Percentiles rank a stretch among this genome's conserved stretches.
Evolutionary conservation across 2,888 invertebrate genomes (phyloP).

Genomic region (Ophion ventricosus): DNA sequence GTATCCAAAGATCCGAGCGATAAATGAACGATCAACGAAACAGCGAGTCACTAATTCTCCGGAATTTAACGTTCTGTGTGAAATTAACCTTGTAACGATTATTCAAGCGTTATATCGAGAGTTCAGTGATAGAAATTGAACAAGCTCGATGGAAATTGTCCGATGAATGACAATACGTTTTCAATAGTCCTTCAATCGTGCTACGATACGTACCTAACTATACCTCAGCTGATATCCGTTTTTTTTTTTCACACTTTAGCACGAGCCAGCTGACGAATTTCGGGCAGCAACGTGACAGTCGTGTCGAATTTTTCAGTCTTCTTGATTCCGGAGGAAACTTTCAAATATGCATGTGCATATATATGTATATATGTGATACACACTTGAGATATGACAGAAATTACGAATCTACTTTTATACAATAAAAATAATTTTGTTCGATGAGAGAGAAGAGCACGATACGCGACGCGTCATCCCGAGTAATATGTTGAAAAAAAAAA

Average conservation of each 20-base stretch:
- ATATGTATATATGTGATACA: too few species aligned
- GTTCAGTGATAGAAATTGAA: not conserved
- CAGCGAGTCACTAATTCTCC: not conserved
- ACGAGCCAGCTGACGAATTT: not conserved
- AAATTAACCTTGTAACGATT: not conserved
- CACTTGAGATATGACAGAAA: too few species aligned
- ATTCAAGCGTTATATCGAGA: not conserved
- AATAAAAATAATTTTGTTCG: too few species aligned
- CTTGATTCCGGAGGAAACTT: too few species aligned
- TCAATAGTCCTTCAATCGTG: not conserved
- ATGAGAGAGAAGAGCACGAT: too few species aligned
- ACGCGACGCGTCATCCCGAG: too few species aligned
- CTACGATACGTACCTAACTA: not conserved
- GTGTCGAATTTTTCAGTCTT: not conserved
- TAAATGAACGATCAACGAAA: not conserved
- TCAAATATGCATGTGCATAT: too few species aligned
- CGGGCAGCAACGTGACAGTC: not conserved
- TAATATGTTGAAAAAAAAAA: too few species aligned
- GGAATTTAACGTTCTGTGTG: not conserved
- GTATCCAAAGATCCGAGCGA: not conserved
- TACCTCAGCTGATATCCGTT: not conserved
- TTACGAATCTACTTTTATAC: too few species aligned
- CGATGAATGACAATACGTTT: slow-evolving; percentile 15
- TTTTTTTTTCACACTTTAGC: not conserved
- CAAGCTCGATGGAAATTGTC: slow-evolving; percentile 29